These are phyloP conservation scores for Acanthurus lineatus DNA, from an alignment of 2,797 vertebrate species.

Conservation along the genomic window DNA sequence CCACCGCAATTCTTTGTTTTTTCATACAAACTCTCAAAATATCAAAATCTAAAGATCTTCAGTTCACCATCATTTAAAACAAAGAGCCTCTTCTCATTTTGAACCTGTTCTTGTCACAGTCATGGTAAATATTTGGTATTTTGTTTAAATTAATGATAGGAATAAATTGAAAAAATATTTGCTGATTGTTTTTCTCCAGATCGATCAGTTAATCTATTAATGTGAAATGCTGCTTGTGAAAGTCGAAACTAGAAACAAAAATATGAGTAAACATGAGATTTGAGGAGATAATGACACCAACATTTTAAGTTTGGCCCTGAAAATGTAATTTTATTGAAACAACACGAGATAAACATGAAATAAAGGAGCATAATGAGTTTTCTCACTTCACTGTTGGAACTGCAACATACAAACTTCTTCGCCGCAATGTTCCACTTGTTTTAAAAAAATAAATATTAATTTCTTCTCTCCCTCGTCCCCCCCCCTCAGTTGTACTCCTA, in stretches of 20 bases:
- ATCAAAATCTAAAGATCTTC: not conserved
- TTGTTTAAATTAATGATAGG: not conserved
- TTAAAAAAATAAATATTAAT: not conserved
- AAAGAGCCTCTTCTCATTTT: not conserved
- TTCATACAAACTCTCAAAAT: not conserved
- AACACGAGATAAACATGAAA: not conserved
- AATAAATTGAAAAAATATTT: not conserved
- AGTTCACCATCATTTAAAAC: not conserved
- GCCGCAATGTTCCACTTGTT: not conserved
- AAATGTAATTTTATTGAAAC: not conserved
- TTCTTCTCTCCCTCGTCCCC: too few species aligned
- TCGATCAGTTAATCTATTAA: not conserved
- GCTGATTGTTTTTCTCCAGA: not conserved
- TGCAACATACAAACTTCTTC: not conserved
- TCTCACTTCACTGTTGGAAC: not conserved
- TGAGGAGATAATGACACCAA: slow-evolving; percentile 1
- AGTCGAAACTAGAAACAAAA: not conserved
- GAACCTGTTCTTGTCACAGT: too few species aligned
- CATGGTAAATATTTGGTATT: not conserved
- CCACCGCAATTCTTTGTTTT: not conserved
- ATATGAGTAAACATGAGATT: not conserved
- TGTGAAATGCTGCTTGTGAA: not conserved
- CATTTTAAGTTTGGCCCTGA: not conserved
- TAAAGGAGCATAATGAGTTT: not conserved
- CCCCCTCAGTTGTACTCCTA: slow-evolving; percentile 86